These are phyloP conservation scores for Bombus waltoni DNA, from an alignment of 1,140 invertebrate species.

Conservation along the genomic window DNA sequence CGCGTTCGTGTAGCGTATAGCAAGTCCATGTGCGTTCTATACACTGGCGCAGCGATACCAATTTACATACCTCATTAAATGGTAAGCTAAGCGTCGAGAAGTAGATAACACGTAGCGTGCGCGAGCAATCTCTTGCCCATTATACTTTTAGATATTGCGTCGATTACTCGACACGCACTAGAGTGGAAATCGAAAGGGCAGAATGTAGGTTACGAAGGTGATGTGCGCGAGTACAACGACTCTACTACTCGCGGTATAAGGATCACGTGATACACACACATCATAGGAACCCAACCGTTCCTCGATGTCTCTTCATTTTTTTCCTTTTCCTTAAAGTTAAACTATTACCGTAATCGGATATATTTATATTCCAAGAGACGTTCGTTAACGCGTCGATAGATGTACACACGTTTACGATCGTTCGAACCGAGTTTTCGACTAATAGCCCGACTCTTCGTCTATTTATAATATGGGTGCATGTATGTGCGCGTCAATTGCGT, in stretches of 20 bases:
- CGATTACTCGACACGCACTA: slow-evolving; percentile 60
- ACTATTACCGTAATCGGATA: neutral
- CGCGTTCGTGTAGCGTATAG: neutral
- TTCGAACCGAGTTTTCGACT: neutral
- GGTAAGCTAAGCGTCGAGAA: slow-evolving; percentile 66
- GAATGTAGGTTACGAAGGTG: slow-evolving; percentile 48
- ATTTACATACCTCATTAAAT: slow-evolving; percentile 70
- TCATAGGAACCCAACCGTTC: neutral
- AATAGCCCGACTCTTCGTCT: neutral
- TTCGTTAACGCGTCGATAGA: neutral
- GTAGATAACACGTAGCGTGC: slow-evolving; percentile 49
- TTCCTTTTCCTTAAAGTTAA: neutral
- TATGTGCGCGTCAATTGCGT: neutral
- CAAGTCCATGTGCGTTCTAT: neutral
- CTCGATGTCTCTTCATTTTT: neutral
- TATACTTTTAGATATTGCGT: slow-evolving; percentile 73
- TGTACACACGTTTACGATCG: neutral
- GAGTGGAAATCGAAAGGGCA: slow-evolving; percentile 55
- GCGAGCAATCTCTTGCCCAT: slow-evolving; percentile 46
- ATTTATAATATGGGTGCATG: neutral
- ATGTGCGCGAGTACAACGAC: neutral
- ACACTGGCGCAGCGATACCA: neutral
- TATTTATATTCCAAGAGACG: neutral
- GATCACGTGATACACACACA: neutral
- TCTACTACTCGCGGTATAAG: neutral